Evolutionary conservation across 2,113 vertebrate genomes (phyloP), one percentile per base, ranked within the genome.

Genomic region (Holacanthus passer): DNA sequence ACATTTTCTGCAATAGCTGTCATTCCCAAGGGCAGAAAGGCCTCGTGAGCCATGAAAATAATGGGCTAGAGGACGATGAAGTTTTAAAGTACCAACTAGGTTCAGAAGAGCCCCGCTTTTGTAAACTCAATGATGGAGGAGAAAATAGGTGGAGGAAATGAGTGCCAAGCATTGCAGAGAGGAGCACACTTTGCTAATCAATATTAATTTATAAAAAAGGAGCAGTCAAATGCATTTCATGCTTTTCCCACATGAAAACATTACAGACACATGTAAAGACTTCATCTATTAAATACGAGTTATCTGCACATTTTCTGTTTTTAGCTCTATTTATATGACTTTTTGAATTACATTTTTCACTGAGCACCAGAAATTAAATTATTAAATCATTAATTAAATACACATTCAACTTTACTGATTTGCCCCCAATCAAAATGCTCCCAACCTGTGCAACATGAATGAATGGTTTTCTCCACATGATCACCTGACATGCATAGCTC

Each of bases 81-180:
- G 84, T 87, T 94, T 91, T 73, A 88, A 91, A 94, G 72, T 72
- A 79, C 79, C 32, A 24, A 68, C 64, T 76, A 50, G 84, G 73
- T 72, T 65, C 64, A 79, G 70, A 83, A 80, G 62, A 88, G 79
- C 76, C 68, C 77, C 2, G 43, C 86, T 83, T 84, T 85, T 85
- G 84, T 87, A 82, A 93, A 94, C 94, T 94, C 94, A 93, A 93
- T 95, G 73, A 48, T 76, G 87, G 88, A 81, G 13, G 48, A 67
- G 72, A 88, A n/a, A n/a, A n/a, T n/a, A n/a, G n/a, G n/a, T n/a
- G n/a, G 81, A 85, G 91, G 91, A 93, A 94, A 92, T 85, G 83
- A 82, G 76, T 83, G 74, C 75, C 64, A 64, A 87, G 83, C 70
- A 39, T 65, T 68, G 84, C 83, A 72, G 68, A 92, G 84, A 85